A percentile compares a stretch with the other conserved stretches of the same genome.
phyloP scores from a whole-genome alignment of 1,140 invertebrate genomes.

The Apis mellifera region Amel_HAv3.1 CM009946.2:1176001-1176500 shows the following conservation, averaged over 20 bases:
- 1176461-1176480: too few species aligned
- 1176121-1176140: too few species aligned
- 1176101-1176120: too few species aligned
- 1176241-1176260: neutral
- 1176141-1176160: neutral
- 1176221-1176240: neutral
- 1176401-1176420: neutral
- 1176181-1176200: too few species aligned
- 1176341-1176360: conserved; percentile 39
- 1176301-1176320: conserved; percentile 31
- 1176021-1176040: conserved; percentile 65
- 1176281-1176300: conserved; percentile 44
- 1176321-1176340: conserved; percentile 46
- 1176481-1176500: too few species aligned
- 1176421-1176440: too few species aligned
- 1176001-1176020: conserved; percentile 48
- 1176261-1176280: conserved; percentile 8
- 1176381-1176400: conserved; percentile 31
- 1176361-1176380: conserved; percentile 25
- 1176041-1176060: conserved; percentile 54
- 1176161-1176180: neutral
- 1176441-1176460: neutral
- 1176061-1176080: neutral
- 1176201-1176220: neutral
- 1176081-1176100: neutral